Percentiles rank a stretch among this genome's conserved stretches.
phyloP scores from a whole-genome alignment of 2,888 invertebrate genomes.

The Petrolisthes manimaculis region DNA sequence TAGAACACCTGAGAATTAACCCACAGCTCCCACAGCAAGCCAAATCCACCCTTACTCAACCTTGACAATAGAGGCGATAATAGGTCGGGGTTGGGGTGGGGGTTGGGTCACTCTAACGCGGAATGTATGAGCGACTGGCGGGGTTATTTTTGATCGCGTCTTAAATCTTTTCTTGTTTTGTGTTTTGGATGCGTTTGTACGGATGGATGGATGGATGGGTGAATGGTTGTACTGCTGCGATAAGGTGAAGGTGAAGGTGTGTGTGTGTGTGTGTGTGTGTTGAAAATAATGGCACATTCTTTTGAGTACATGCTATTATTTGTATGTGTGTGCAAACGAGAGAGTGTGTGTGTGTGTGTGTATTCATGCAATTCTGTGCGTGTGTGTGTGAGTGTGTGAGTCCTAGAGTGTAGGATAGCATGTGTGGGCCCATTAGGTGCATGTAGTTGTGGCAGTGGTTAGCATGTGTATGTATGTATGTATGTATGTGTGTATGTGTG shows the following conservation, averaged over 20 bases:
- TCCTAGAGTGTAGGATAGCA: neutral
- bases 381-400: neutral
- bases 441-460: neutral
- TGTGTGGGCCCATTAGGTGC: neutral
- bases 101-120: neutral
- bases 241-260: too few relatives aligned
- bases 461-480: neutral
- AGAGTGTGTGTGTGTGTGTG: neutral
- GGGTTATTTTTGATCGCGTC: conserved; percentile 15
- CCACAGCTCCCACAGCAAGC: too few relatives aligned
- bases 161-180: conserved; percentile 18
- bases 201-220: too few relatives aligned
- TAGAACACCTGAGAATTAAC: too few relatives aligned
- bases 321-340: neutral
- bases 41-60: too few relatives aligned
- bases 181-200: too few relatives aligned
- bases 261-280: too few relatives aligned
- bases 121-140: conserved; percentile 5
- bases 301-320: neutral
- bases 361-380: neutral
- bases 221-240: too few relatives aligned
- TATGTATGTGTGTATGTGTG: neutral
- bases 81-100: too few relatives aligned
- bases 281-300: too few relatives aligned
- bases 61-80: too few relatives aligned